Evolutionary conservation across 2,113 vertebrate genomes (phyloP).

Genomic region (Accipiter cooperii): DNA sequence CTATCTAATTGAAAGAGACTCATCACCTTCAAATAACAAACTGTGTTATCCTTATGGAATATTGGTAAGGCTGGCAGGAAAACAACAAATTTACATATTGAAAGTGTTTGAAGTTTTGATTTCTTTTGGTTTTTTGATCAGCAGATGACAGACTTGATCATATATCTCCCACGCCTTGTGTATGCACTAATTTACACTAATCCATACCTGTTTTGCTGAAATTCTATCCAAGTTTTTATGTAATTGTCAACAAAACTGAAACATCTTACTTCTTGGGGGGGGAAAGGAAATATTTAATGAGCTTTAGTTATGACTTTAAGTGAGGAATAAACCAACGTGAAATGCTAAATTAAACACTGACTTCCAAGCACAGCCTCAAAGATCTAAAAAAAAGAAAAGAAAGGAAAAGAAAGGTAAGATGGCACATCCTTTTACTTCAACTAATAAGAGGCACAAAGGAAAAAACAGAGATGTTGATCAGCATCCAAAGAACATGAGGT

Average conservation of each 20-base stretch:
- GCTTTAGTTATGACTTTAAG: not conserved
- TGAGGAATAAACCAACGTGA: not conserved
- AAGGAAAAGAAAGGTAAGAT: not conserved
- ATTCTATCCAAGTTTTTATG: not conserved
- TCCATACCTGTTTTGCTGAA: not conserved
- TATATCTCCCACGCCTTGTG: not conserved
- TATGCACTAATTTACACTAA: not conserved
- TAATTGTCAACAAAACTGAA: not conserved
- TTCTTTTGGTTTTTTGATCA: not conserved
- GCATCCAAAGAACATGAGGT: not conserved
- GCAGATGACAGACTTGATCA: not conserved
- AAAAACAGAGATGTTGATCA: conserved; percentile 18
- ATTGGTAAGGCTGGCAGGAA: not conserved
- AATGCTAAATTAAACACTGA: not conserved
- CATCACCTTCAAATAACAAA: not conserved
- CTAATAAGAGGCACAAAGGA: not conserved
- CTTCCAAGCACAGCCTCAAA: not conserved
- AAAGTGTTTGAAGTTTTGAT: not conserved
- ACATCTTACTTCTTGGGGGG: not conserved
- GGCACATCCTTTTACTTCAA: conserved; percentile 3
- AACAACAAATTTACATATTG: not conserved
- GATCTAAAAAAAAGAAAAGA: not conserved
- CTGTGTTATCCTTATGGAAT: not conserved
- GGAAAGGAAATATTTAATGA: not conserved
- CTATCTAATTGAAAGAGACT: not conserved